Evolutionary conservation across 2,888 invertebrate genomes (phyloP).

Genomic region (Parascotia fuliginaria): DNA sequence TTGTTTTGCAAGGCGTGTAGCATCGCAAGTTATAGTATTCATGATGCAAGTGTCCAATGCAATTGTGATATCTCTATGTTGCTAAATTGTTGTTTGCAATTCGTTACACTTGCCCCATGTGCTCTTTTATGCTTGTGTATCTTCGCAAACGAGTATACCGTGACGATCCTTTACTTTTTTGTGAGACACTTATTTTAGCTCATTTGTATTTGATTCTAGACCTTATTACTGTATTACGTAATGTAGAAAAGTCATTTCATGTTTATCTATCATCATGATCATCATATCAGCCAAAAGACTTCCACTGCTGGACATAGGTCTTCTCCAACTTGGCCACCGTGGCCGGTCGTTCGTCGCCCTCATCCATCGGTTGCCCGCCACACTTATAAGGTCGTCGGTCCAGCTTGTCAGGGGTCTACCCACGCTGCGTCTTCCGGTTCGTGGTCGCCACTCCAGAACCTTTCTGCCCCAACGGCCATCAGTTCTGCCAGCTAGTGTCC

Average conservation of each 20-base stretch:
- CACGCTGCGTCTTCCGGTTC: too few relatives aligned
- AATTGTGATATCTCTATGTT: constrained; percentile 34
- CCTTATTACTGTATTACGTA: not conserved
- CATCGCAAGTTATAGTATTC: constrained; percentile 21
- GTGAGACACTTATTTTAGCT: not conserved
- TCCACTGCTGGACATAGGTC: too few relatives aligned
- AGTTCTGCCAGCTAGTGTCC: too few relatives aligned
- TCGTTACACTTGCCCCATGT: constrained; percentile 26
- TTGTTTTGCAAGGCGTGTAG: constrained; percentile 29
- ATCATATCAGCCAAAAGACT: too few relatives aligned
- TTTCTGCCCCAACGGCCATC: too few relatives aligned
- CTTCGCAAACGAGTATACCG: not conserved
- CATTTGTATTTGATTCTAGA: not conserved
- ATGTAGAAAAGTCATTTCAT: not conserved
- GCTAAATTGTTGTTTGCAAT: constrained; percentile 36
- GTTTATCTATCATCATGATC: too few relatives aligned
- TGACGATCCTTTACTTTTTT: not conserved
- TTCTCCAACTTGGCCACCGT: too few relatives aligned
- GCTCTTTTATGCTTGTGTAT: constrained; percentile 16
- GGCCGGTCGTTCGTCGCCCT: too few relatives aligned
- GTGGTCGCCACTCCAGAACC: too few relatives aligned
- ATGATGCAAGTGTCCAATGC: constrained; percentile 36
- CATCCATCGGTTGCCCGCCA: too few relatives aligned
- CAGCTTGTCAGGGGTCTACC: too few relatives aligned
- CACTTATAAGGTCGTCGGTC: too few relatives aligned